Base-by-base conservation (phyloP, 2,797 vertebrate species). In the Syngnathus acus region DNA sequence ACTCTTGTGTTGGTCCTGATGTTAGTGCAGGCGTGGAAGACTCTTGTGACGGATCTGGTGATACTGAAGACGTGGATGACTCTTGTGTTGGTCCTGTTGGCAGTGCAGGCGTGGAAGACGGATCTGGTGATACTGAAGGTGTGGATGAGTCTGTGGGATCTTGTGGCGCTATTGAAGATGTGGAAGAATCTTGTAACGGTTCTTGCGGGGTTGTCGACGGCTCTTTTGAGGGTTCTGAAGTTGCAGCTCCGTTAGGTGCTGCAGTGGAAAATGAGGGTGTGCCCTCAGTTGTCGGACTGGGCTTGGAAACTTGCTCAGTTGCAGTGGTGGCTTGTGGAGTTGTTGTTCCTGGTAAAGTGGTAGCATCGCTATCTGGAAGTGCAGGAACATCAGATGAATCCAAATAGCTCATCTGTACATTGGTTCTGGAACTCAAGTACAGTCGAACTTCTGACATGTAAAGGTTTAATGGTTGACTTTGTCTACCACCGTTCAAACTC, bases 331-430 rank as follows among this genome's bases (percentile, higher is more conserved):
- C 17, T 62, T 74, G 50, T 67, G 73, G 63, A 4, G 37, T 9
- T 43, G 50, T 50, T 47, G 77, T 63, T 55, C 23, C 69, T 47
- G 70, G 5, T 10, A 63, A 60, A 1, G 5, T 66, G 21, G 63
- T 48, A 0, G 26, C 0, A 65, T 79, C 26, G 23, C 45, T 37
- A 63, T 68, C 84, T 87, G 48, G 45, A 72, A 32, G 37, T 21
- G 40, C 19, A 69, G 8, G 69, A 65, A 54, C 40, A 65, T 21
- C 3, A 65, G 16, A 53, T 14, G 6, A 61, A 66, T 19, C 32
- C 10, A 1, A 37, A 19, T 32, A 3, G 37, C 62, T 14, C 17
- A 7, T 9, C 58, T 16, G 5, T 58, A 38, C 17, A 59, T 2
- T n/a, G 5, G 58, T 60, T 9, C 19, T 5, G 16, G 6, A 40